A percentile compares a stretch with the other conserved stretches of the same genome.
These are phyloP conservation scores for Ophioninae sp. DNA, from an alignment of 2,888 invertebrate species.

Conservation along the genomic window DNA sequence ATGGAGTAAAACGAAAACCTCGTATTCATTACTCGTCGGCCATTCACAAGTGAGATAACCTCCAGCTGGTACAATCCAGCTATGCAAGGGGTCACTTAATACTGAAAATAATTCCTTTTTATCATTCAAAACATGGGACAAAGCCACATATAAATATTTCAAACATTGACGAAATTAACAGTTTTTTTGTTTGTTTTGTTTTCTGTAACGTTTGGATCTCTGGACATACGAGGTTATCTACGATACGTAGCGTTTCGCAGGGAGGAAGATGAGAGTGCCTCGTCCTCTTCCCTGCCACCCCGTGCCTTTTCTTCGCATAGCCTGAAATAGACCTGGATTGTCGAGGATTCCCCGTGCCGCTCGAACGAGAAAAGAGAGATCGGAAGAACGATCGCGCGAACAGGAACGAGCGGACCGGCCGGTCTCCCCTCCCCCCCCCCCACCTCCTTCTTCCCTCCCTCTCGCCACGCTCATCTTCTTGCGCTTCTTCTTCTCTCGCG, in stretches of 20 bases:
- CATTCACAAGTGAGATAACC: no score
- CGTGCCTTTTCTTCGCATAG: conserved; percentile 62
- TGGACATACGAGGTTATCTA: no score
- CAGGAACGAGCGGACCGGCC: conserved; percentile 70
- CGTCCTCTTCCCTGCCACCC: not conserved
- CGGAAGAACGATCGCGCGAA: conserved; percentile 67
- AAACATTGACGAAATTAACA: no score
- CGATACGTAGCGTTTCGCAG: conserved; percentile 54
- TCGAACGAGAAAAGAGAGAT: conserved; percentile 52
- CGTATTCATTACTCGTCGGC: no score
- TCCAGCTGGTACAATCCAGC: no score
- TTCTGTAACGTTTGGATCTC: no score
- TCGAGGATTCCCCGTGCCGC: conserved; percentile 71
- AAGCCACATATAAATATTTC: no score
- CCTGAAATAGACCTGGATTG: conserved; percentile 74
- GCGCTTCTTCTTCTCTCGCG: conserved; percentile 52
- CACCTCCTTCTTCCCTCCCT: conserved; percentile 53
- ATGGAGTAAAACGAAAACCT: no score
- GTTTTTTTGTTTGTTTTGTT: no score
- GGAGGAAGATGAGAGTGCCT: conserved; percentile 52
- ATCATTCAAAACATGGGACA: no score
- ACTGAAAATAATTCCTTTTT: no score
- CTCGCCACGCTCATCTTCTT: conserved; percentile 27
- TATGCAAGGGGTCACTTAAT: no score
- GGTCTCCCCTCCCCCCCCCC: conserved; percentile 64